Evolutionary conservation across 2,888 invertebrate species (phyloP), one percentile per base, ranked within the genome.

Genomic region (Drosophila tripunctata): DNA sequence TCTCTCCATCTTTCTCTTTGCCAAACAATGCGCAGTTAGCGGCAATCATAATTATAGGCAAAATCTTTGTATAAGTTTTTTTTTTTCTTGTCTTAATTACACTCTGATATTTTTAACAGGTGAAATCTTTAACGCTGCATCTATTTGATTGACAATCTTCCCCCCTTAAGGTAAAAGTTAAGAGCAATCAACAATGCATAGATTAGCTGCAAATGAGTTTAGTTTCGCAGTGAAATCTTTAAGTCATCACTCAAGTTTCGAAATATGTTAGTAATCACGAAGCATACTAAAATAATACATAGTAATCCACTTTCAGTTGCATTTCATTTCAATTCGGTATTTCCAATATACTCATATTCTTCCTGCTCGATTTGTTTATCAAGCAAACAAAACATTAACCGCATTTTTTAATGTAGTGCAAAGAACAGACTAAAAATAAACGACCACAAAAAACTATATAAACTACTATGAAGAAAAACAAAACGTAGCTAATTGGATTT

Each of bases 21-120:
- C 30, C 14, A 56, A 40, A 78, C 66, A 70, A 76, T 65, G 54
- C 63, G 51, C 55, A 56, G 64, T 65, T 73, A 63, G 41, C 54
- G 51, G 64, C 75, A 65, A 63, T 74, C 76, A 84, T 80, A 80
- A 80, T 80, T 80, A 81, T 78, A 75, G 80, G 48, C 78, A 80
- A 75, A 50, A 15, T 31, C 10, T 40, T 44, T 55, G 15, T 27
- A 10, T 21, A 21, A n/a, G n/a, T 19, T 55, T 22, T 4, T n/a
- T 27, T 41, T 24, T 35, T 41, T 17, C 41, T n/a, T n/a, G n/a
- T n/a, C 51, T 50, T 79, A 78, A 84, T 81, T 80, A 81, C 64
- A 40, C 36, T 41, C 47, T 10, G 35, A 31, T 41, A 24, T 54
- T 62, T 78, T 48, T n/a, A n/a, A 54, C 45, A 52, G 73, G 81